phyloP scores from a whole-genome alignment of 2,797 vertebrate species.

The Sebastes vulpes region DNA sequence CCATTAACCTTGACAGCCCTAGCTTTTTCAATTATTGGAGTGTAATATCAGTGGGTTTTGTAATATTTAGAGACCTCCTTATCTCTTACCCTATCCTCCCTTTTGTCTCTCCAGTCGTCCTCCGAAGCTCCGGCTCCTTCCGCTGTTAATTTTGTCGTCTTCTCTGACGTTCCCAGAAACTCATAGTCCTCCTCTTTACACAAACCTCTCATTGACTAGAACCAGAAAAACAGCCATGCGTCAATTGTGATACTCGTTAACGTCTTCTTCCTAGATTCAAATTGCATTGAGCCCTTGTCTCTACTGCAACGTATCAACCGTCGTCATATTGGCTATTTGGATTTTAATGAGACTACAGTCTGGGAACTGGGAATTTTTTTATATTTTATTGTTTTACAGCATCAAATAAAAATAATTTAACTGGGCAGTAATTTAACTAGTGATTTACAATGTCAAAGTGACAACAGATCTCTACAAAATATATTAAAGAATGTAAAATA shows the following conservation, averaged over 20 bases:
- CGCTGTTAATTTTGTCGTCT: not conserved
- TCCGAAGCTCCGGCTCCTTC: slow-evolving; percentile 11
- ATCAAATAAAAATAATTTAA: too few relatives aligned
- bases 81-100: slow-evolving; percentile 76
- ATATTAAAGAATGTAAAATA: too few relatives aligned
- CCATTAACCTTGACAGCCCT: too few relatives aligned
- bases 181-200: slow-evolving; percentile 85
- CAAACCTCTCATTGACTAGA: slow-evolving; percentile 82
- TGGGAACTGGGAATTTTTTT: too few relatives aligned
- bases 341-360: not conserved
- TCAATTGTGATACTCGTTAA: not conserved
- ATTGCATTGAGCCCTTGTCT: not conserved
- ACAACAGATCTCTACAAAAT: too few relatives aligned
- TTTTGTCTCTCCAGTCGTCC: slow-evolving; percentile 39
- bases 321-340: not conserved
- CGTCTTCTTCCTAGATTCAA: not conserved
- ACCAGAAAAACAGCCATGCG: not conserved
- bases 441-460: too few relatives aligned
- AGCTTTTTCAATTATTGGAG: not conserved
- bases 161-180: slow-evolving; percentile 64
- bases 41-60: not conserved
- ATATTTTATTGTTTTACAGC: too few relatives aligned
- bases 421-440: too few relatives aligned
- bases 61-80: not conserved
- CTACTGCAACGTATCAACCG: not conserved